Base-by-base conservation (phyloP, 2,888 invertebrate species). In the Pelosia muscerda region DNA sequence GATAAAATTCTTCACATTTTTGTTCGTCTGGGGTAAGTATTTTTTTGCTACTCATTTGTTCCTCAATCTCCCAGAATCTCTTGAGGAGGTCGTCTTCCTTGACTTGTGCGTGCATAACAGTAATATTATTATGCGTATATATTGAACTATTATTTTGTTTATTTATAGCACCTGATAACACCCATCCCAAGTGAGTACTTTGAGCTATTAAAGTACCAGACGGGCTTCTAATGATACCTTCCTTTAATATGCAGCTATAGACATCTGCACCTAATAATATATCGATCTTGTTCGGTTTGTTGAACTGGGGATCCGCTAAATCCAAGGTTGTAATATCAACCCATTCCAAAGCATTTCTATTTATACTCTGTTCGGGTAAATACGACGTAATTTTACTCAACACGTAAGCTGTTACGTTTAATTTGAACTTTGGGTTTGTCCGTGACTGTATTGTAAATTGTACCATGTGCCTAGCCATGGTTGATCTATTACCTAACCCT, bases 21-120 rank as follows among this genome's bases (percentile, higher is more conserved):
- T 54, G 54, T 22, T 54, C 54, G 11, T 54, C 23, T 23, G 54
- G 54, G 54, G 54, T 23, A 54, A 54, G 54, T 54, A 54, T 54
- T 11, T 54, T 54, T 10, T 11, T 54, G 6, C 11, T 22, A 23
- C 54, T 23, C 2, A 13, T 26, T 55, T 4, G 15, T 26, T 55
- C 55, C 4, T 55, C 55, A 15, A 55, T 26, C 6, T 55, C 55
- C 55, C 55, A 55, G 55, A 55, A 55, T 11, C 55, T 8, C 23
- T 55, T 55, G 22, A 55, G 55, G 3, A 55, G 25, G 2, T 55
- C 55, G 25, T 23, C 25, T 55, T 55, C 55, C 15, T 55, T 55
- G 2, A 55, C 4, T 25, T 55, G 55, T 55, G 55, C 25, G 13
- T 55, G 55, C 25, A 55, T 25, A 0, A 25, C 55, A 6, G 25